Evolutionary conservation across 2,888 invertebrate genomes (phyloP).

Genomic region (Adelphocoris suturalis): DNA sequence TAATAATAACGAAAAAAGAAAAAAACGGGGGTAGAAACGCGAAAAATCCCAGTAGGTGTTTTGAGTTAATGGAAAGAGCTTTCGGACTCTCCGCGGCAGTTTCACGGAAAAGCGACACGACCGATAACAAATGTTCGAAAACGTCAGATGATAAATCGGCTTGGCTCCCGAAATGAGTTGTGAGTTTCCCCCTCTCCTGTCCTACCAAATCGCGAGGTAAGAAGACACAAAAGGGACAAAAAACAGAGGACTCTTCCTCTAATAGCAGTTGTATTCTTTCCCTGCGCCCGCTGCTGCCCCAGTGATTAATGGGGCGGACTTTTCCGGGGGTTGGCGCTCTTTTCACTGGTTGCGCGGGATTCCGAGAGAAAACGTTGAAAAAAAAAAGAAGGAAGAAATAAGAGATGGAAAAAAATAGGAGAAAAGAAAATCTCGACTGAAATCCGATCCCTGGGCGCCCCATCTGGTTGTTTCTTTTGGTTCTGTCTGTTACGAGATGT

Average conservation of each 20-base stretch:
- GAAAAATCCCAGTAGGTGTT: slow-evolving; percentile 19
- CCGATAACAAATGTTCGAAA: slow-evolving; percentile 49
- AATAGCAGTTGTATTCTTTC: slow-evolving; percentile 48
- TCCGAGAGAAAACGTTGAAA: background rate
- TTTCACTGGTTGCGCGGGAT: slow-evolving; percentile 17
- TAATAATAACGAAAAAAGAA: background rate
- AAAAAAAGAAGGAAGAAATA: background rate
- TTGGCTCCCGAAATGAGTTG: slow-evolving; percentile 14
- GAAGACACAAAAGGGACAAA: slow-evolving; percentile 36
- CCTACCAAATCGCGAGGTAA: background rate
- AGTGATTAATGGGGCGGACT: slow-evolving; percentile 37
- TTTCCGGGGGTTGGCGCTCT: background rate
- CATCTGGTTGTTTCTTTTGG: background rate
- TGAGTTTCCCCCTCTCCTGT: background rate
- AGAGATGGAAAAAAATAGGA: background rate
- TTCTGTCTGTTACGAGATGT: background rate
- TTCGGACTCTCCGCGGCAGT: background rate
- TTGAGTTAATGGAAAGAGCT: slow-evolving; percentile 21
- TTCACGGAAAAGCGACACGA: slow-evolving; percentile 9
- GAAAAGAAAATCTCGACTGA: background rate
- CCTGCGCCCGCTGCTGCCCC: background rate
- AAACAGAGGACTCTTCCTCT: slow-evolving; percentile 17
- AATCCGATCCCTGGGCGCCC: background rate
- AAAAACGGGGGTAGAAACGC: background rate
- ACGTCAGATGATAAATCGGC: slow-evolving; percentile 42